Conservation (phyloP, 2,113 vertebrate species). For the Chionomys nivalis region DNA sequence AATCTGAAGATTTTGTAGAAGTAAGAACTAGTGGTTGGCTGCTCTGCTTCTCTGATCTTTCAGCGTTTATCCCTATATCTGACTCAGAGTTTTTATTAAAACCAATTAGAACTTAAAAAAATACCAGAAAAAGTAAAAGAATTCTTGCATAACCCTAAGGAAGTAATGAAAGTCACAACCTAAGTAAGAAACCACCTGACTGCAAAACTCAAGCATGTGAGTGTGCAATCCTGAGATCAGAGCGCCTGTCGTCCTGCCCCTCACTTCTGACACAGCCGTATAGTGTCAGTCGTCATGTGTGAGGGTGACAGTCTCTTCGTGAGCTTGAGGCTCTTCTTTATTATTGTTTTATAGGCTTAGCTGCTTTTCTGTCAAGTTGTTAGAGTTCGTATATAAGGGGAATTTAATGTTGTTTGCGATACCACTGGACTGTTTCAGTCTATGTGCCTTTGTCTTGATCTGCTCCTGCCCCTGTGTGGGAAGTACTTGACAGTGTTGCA, state of each 20-base stretch:
- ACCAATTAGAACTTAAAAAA: too few relatives aligned
- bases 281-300: too few relatives aligned
- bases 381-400: not conserved
- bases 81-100: too few relatives aligned
- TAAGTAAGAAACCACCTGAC: too few relatives aligned
- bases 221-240: not conserved
- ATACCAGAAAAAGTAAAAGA: too few relatives aligned
- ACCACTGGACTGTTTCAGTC: not conserved
- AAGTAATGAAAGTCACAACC: too few relatives aligned
- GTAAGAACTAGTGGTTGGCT: too few relatives aligned
- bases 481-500: not conserved
- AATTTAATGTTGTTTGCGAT: constrained; percentile 34
- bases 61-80: too few relatives aligned
- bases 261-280: not conserved
- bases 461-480: not conserved
- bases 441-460: not conserved
- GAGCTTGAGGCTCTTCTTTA: not conserved
- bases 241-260: not conserved
- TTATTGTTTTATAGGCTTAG: not conserved
- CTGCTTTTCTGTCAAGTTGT: not conserved
- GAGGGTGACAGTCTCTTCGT: not conserved
- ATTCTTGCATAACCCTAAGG: too few relatives aligned
- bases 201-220: too few relatives aligned
- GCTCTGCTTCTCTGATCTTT: too few relatives aligned
- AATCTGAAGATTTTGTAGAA: too few relatives aligned